These are phyloP conservation scores for Mesoligia furuncula DNA, from an alignment of 2,888 invertebrate genomes.

Conservation along the genomic window DNA sequence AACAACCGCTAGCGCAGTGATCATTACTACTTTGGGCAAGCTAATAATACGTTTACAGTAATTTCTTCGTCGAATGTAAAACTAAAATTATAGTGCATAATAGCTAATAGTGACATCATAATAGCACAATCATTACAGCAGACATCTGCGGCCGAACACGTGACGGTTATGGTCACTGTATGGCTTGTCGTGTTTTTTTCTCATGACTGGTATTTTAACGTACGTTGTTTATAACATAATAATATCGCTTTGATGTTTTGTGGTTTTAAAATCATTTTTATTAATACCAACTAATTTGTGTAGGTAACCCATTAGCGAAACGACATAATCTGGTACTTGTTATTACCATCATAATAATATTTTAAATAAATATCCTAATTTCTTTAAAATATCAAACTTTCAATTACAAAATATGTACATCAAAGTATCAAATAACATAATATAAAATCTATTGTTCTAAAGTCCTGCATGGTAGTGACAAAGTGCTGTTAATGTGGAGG, in stretches of 20 bases:
- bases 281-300: not conserved
- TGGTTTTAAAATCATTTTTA: not conserved
- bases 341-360: not conserved
- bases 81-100: constrained; percentile 23
- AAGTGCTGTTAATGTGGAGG: not conserved
- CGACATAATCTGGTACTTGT: not conserved
- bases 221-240: not conserved
- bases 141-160: constrained; percentile 33
- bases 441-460: not conserved
- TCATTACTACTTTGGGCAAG: not conserved
- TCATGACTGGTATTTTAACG: not conserved
- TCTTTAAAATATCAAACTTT: not conserved
- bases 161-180: constrained; percentile 27
- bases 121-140: constrained; percentile 30
- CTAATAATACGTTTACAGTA: constrained; percentile 27
- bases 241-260: not conserved
- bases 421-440: not conserved
- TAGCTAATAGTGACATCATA: constrained; percentile 45
- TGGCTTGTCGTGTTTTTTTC: constrained; percentile 18
- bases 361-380: not conserved
- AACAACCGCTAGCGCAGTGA: not conserved
- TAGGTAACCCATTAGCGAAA: not conserved
- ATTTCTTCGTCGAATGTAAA: constrained; percentile 4
- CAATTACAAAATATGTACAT: not conserved
- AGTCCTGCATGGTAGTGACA: not conserved